Conservation (phyloP, 2,797 vertebrate genomes). For the Pagetopsis macropterus region DNA sequence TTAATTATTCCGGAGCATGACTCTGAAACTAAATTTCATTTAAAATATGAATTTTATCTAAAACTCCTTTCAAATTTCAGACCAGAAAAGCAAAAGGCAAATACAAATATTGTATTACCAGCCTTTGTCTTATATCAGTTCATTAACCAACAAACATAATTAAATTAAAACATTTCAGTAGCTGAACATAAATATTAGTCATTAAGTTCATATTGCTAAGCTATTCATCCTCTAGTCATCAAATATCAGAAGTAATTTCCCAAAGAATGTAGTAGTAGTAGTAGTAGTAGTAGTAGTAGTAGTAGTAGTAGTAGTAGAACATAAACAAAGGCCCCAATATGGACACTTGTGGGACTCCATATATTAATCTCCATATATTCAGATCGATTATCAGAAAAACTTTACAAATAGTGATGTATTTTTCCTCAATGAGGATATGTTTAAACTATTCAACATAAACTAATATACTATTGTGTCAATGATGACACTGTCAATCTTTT, state of each 20-base stretch:
- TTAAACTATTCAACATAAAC: not conserved
- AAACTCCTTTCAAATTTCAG: not conserved
- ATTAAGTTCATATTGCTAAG: too few species aligned
- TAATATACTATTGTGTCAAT: not conserved
- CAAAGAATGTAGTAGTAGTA: too few species aligned
- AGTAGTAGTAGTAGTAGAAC: not conserved
- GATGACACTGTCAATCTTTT: not conserved
- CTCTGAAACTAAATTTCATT: not conserved
- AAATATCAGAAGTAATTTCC: too few species aligned
- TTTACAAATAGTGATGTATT: not conserved
- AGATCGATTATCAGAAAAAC: not conserved
- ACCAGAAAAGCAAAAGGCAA: not conserved
- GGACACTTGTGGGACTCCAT: constrained; percentile 4
- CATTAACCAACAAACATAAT: too few species aligned
- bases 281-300: too few species aligned
- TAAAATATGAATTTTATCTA: not conserved
- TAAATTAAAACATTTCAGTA: too few species aligned
- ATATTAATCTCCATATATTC: not conserved
- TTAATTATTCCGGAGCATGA: not conserved
- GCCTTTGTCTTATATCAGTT: too few species aligned
- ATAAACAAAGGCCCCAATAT: not conserved
- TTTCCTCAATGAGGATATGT: not conserved
- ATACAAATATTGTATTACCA: not conserved
- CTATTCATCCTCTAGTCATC: too few species aligned
- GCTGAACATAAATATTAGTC: too few species aligned